phyloP scores from a whole-genome alignment of 2,113 vertebrate species.

The Phalacrocorax aristotelis region DNA sequence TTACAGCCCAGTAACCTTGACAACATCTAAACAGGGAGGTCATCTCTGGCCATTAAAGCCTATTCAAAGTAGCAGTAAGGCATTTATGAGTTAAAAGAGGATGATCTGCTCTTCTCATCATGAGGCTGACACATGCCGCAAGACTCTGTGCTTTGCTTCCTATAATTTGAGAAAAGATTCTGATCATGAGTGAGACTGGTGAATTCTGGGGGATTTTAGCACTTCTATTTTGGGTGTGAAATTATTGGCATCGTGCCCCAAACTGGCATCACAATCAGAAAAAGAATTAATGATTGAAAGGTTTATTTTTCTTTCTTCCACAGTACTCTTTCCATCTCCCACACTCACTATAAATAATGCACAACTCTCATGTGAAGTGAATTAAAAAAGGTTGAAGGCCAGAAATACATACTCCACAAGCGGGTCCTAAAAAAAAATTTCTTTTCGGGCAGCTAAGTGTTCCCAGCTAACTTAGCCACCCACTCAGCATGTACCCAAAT shows the following conservation, averaged over 20 bases:
- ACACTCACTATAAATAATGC: slow-evolving; percentile 47
- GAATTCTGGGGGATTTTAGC: slow-evolving; percentile 34
- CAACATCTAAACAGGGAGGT: background rate
- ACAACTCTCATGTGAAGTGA: slow-evolving; percentile 21
- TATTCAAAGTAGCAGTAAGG: background rate
- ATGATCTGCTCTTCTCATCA: background rate
- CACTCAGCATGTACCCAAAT: background rate
- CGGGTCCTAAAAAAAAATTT: background rate
- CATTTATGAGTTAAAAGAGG: background rate
- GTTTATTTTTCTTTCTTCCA: slow-evolving; percentile 33
- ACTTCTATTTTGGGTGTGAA: slow-evolving; percentile 6
- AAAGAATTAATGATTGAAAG: slow-evolving; percentile 27
- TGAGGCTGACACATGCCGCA: background rate
- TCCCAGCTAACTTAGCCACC: background rate
- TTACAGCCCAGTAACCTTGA: background rate
- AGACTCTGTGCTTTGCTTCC: background rate
- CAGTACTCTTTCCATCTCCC: slow-evolving; percentile 8
- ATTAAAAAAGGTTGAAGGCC: background rate
- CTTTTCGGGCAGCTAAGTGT: background rate
- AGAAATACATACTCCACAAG: slow-evolving; percentile 1
- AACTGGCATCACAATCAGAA: background rate
- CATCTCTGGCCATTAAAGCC: background rate
- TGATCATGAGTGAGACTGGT: slow-evolving; percentile 16
- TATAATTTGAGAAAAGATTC: background rate
- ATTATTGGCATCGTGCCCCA: slow-evolving; percentile 24